Conservation (phyloP, 2,888 invertebrate genomes). For the Cephus spinipes region DNA sequence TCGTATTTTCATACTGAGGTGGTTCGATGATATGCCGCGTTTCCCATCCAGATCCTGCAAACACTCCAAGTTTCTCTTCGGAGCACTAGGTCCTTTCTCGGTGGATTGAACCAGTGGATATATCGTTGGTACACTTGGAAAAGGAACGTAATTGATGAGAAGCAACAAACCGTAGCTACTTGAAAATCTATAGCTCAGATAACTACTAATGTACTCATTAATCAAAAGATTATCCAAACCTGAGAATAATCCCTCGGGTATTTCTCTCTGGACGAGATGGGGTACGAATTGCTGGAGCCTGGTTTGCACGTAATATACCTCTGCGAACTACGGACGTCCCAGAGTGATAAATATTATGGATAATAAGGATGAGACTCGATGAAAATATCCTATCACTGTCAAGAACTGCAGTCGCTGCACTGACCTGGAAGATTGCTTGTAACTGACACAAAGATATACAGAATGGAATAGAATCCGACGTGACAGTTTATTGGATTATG, state of each 20-base stretch:
- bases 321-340: not conserved
- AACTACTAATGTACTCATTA: conserved; percentile 29
- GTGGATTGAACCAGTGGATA: not conserved
- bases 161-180: conserved; percentile 15
- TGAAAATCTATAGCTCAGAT: conserved; percentile 14
- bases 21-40: not conserved
- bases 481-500: not conserved
- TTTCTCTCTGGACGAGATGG: not conserved
- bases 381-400: not conserved
- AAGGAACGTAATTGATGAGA: conserved; percentile 19
- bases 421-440: not conserved
- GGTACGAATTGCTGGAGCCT: not conserved
- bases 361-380: not conserved
- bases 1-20: not conserved
- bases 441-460: not conserved
- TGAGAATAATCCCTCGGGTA: conserved; percentile 20
- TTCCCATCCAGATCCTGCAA: not conserved
- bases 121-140: not conserved
- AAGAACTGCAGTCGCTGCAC: not conserved
- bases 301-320: not conserved
- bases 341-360: not conserved
- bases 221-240: conserved; percentile 31
- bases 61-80: not conserved
- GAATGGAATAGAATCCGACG: not conserved
- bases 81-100: not conserved